Evolutionary conservation across 2,888 invertebrate genomes (phyloP).

Genomic region (Neoitamus cyanurus): DNA sequence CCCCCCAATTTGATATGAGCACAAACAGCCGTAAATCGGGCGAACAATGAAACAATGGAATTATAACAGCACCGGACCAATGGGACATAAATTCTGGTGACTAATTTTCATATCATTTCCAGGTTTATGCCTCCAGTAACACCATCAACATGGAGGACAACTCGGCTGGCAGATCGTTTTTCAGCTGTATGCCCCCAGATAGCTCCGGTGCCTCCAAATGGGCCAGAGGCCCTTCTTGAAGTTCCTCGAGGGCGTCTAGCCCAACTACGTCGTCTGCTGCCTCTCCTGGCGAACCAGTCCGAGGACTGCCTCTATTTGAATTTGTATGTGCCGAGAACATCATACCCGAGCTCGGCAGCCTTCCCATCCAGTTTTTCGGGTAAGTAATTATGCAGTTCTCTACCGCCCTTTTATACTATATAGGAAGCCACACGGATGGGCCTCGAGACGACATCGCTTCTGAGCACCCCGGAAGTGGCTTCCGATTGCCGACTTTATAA

Average conservation of each 20-base stretch:
- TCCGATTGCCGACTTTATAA: conserved; percentile 13
- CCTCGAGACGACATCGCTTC: neutral
- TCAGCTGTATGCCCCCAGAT: conserved; percentile 91
- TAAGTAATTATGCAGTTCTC: conserved; percentile 41
- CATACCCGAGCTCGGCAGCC: conserved; percentile 64
- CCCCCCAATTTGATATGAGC: neutral
- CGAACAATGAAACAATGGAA: too few relatives aligned
- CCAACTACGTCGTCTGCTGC: conserved; percentile 85
- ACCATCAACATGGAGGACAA: conserved; percentile 87
- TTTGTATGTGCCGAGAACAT: conserved; percentile 85
- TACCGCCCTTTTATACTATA: neutral
- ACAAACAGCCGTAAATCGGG: neutral
- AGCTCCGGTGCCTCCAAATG: conserved; percentile 72
- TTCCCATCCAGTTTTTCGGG: conserved; percentile 33
- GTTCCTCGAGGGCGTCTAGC: conserved; percentile 87
- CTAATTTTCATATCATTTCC: conserved; percentile 44
- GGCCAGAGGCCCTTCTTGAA: conserved; percentile 70
- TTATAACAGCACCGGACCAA: too few relatives aligned
- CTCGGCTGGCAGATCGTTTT: conserved; percentile 82
- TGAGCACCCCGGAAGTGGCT: neutral
- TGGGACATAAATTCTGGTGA: neutral
- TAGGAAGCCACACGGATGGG: neutral
- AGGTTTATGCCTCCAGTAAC: conserved; percentile 96
- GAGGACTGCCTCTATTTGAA: conserved; percentile 99
- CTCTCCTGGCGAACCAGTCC: conserved; percentile 89